Evolutionary conservation across 2,113 vertebrate genomes (phyloP).

Genomic region (Chloropsis cyanopogon): DNA sequence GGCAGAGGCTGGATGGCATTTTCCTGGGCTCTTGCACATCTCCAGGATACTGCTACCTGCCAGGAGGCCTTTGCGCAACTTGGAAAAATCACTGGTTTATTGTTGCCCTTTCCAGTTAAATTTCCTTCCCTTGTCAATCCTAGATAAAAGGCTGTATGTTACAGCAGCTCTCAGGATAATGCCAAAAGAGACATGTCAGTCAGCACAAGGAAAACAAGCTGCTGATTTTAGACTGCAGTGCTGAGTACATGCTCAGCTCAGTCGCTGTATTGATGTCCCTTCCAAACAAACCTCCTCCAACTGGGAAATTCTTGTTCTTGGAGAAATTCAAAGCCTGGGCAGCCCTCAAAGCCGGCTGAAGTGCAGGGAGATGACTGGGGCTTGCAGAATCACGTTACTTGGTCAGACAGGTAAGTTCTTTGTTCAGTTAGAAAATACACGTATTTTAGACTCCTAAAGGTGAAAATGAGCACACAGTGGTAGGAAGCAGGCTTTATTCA

Average conservation of each 20-base stretch:
- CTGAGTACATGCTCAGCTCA: background rate
- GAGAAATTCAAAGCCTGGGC: background rate
- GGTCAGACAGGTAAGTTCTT: background rate
- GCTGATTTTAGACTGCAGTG: background rate
- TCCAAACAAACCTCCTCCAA: background rate
- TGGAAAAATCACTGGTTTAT: background rate
- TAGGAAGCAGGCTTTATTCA: background rate
- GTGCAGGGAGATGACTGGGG: background rate
- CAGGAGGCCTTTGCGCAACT: background rate
- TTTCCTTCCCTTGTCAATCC: background rate
- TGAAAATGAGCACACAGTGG: background rate
- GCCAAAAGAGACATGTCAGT: background rate
- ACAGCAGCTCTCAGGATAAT: background rate
- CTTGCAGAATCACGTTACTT: accelerated
- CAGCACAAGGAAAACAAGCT: background rate
- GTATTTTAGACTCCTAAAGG: background rate
- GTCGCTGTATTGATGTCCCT: background rate
- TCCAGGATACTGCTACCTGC: background rate
- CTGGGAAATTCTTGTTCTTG: background rate
- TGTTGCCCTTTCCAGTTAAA: constrained; percentile 1
- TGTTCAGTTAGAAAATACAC: background rate
- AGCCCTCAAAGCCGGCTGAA: background rate
- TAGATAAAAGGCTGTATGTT: background rate
- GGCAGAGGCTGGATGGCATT: constrained; percentile 27
- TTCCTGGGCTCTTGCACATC: constrained; percentile 4